A percentile compares a stretch with the other conserved stretches of the same genome.
Conservation (phyloP, 2,113 vertebrate genomes). For the Ellobius talpinus region DNA sequence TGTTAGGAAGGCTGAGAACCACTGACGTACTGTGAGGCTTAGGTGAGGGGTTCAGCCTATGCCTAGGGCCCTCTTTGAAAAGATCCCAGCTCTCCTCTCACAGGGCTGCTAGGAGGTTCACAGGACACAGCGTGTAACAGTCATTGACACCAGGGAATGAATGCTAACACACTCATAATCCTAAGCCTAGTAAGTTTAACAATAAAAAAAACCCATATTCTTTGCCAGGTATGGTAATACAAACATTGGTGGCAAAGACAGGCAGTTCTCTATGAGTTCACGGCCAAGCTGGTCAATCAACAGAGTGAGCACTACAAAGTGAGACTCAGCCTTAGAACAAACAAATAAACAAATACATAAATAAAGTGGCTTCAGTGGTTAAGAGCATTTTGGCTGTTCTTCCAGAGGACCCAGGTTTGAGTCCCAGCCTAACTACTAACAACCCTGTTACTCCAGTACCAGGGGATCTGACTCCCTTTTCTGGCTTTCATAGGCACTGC, state of each 20-base stretch:
- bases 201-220: neutral
- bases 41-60: neutral
- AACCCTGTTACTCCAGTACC: neutral
- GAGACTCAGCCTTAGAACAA: neutral
- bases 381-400: neutral
- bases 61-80: neutral
- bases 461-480: neutral
- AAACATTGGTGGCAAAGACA: neutral
- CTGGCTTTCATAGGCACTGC: neutral
- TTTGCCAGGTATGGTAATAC: neutral
- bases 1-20: neutral
- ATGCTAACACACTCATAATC: neutral
- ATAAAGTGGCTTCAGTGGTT: neutral
- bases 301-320: neutral
- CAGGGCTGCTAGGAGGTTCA: neutral
- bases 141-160: neutral
- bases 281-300: too few species aligned
- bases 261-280: neutral
- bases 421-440: neutral
- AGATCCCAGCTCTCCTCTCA: neutral
- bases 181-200: neutral
- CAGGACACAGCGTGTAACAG: neutral
- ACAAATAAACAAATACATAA: neutral
- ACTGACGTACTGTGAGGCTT: neutral
- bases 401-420: neutral